Base-by-base conservation (phyloP, 2,888 invertebrate species). In the Macaria notata region DNA sequence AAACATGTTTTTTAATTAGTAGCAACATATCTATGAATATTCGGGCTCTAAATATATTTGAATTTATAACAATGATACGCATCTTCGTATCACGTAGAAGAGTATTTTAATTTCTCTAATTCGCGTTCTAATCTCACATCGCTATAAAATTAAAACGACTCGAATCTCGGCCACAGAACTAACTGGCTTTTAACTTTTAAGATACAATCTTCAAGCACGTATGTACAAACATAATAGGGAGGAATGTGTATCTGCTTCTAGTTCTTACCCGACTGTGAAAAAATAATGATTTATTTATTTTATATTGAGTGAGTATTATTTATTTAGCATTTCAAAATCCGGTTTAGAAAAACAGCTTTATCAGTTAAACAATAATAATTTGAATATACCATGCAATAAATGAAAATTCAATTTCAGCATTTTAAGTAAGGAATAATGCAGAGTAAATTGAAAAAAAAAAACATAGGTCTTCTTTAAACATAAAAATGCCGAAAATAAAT, bases 91-190 rank as follows among this genome's bases (percentile, higher is more conserved):
- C 71, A 64, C 69, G 75, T 65, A 64, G 49, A 61, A 63, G 66
- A 70, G 69, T 68, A 50, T 65, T 19, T 66, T 68, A 69, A 71
- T 72, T 75, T 73, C 61, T 72, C 65, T 75, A 66, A 77, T 80
- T 79, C 69, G 73, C 74, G 61, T 66, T 51, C 70, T 64, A 63
- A 68, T 65, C 63, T 79, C 72, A 67, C 63, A 77, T 77, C 76
- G 69, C 65, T 68, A 72, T 75, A 73, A 65, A 72, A 71, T 71
- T 69, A 70, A 70, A 70, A 70, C 73, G 69, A 72, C 71, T 54
- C 7, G 45, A 49, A 58, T 61, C 52, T 60, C 54, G 51, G 43
- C 49, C 44, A 46, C 2, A 19, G 19, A 19, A 19, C 19, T 56
- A 61, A 60, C 57, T 51, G 56, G 59, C 56, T 63, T 58, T 48